A percentile compares a stretch with the other conserved stretches of the same genome.
These are phyloP conservation scores for Silvanus unidentatus DNA, from an alignment of 2,888 invertebrate species.

Conservation along the genomic window DNA sequence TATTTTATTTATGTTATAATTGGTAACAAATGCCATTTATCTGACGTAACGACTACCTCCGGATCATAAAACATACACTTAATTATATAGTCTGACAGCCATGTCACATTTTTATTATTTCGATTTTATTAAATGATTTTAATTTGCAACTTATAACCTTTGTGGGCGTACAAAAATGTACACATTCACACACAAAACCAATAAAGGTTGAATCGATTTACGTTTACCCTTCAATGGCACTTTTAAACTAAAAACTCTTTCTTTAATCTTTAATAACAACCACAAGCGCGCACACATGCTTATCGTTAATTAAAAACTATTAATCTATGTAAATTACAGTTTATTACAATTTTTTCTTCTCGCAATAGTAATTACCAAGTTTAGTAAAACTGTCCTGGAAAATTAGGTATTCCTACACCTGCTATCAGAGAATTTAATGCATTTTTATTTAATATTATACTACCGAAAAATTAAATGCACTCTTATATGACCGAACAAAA, in stretches of 20 bases:
- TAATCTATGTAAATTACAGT: no score
- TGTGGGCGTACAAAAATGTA: conserved; percentile 13
- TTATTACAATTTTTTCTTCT: no score
- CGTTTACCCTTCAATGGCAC: conserved; percentile 5
- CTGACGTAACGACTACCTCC: no score
- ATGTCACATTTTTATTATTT: no score
- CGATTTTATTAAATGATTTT: no score
- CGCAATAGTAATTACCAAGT: neutral
- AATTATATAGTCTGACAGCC: no score
- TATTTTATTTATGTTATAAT: no score
- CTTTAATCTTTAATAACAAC: no score
- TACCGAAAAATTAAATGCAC: conserved; percentile 11
- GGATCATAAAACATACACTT: no score
- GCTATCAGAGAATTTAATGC: conserved; percentile 9
- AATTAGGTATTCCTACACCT: conserved; percentile 11
- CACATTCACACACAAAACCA: conserved; percentile 7
- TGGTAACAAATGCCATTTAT: no score
- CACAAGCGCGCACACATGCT: no score
- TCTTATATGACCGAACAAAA: conserved; percentile 12
- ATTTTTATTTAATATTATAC: conserved; percentile 9
- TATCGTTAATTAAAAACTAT: neutral
- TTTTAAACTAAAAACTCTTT: conserved; percentile 9
- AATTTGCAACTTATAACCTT: neutral
- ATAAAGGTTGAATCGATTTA: conserved; percentile 14
- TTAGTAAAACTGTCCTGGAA: neutral